A percentile compares a stretch with the other conserved stretches of the same genome.
Conservation (phyloP, 2,797 vertebrate species). For the Chelon auratus region DNA sequence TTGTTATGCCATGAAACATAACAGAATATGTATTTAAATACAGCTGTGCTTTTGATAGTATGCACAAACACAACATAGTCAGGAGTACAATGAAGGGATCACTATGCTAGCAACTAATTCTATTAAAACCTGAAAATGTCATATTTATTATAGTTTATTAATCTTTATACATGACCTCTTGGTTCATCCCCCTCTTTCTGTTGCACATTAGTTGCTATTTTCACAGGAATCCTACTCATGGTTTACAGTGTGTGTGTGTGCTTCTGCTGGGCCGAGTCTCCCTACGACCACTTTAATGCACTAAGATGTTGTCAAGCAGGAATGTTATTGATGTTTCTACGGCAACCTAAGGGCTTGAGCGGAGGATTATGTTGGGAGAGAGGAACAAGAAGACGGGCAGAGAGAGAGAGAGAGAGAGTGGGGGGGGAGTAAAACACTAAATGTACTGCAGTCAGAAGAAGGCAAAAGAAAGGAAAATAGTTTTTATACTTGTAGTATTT, state of each 20-base stretch:
- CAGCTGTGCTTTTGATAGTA: too few relatives aligned
- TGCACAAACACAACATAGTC: too few relatives aligned
- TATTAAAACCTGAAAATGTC: too few relatives aligned
- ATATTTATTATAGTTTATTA: too few relatives aligned
- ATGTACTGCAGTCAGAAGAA: conserved; percentile 40
- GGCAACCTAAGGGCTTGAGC: conserved; percentile 83
- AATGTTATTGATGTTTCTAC: conserved; percentile 91
- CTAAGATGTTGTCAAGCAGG: conserved; percentile 86
- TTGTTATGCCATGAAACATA: too few relatives aligned
- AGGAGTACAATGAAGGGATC: too few relatives aligned
- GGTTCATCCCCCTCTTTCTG: background rate
- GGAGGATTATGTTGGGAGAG: conserved; percentile 82
- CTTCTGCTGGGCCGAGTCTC: conserved; percentile 62
- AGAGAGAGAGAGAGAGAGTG: conserved; percentile 16
- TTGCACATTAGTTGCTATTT: conserved; percentile 41
- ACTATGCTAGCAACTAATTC: too few relatives aligned
- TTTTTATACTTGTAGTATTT: conserved; percentile 19
- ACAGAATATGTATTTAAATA: too few relatives aligned
- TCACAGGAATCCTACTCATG: conserved; percentile 39
- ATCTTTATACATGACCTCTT: background rate
- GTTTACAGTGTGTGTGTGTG: conserved; percentile 23
- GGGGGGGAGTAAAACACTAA: conserved; percentile 41
- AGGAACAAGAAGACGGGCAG: conserved; percentile 47
- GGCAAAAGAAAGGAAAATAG: conserved; percentile 26
- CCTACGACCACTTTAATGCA: conserved; percentile 84